Evolutionary conservation across 2,888 invertebrate genomes (phyloP).

Genomic region (Mythimna pallens): DNA sequence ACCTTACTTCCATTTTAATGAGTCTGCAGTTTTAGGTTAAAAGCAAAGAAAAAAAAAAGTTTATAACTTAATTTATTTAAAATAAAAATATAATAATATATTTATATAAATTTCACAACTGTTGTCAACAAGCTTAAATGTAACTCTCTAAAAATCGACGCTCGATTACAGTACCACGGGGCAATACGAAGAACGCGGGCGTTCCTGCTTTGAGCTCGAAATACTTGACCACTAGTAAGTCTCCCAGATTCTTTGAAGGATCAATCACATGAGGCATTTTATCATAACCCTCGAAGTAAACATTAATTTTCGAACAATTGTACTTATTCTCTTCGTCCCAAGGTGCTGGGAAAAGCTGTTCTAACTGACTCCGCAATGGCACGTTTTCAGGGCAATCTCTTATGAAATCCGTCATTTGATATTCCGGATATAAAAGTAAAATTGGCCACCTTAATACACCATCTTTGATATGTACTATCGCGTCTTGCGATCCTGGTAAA

Average conservation of each 20-base stretch:
- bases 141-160: conserved; percentile 90
- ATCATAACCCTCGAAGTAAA: conserved; percentile 94
- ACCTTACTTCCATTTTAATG: too few relatives aligned
- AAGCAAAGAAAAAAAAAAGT: conserved; percentile 6
- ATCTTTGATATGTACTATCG: conserved; percentile 92
- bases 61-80: conserved; percentile 25
- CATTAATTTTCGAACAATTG: conserved; percentile 89
- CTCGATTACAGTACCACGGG: conserved; percentile 90
- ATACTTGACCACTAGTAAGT: conserved; percentile 91
- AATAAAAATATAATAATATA: conserved; percentile 9
- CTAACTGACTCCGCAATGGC: conserved; percentile 85
- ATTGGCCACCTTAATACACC: conserved; percentile 96
- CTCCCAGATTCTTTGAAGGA: conserved; percentile 88
- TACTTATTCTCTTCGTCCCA: conserved; percentile 94
- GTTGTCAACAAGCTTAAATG: conserved; percentile 65
- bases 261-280: conserved; percentile 91
- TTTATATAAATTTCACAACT: conserved; percentile 11
- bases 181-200: conserved; percentile 92
- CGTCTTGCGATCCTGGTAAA: conserved; percentile 92
- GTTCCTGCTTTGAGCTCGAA: conserved; percentile 92
- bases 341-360: conserved; percentile 92
- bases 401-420: conserved; percentile 96
- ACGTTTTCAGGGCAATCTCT: conserved; percentile 94
- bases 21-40: too few relatives aligned
- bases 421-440: conserved; percentile 97